These are phyloP conservation scores for Dicaeum eximium DNA, from an alignment of 2,113 vertebrate species.

Conservation along the genomic window DNA sequence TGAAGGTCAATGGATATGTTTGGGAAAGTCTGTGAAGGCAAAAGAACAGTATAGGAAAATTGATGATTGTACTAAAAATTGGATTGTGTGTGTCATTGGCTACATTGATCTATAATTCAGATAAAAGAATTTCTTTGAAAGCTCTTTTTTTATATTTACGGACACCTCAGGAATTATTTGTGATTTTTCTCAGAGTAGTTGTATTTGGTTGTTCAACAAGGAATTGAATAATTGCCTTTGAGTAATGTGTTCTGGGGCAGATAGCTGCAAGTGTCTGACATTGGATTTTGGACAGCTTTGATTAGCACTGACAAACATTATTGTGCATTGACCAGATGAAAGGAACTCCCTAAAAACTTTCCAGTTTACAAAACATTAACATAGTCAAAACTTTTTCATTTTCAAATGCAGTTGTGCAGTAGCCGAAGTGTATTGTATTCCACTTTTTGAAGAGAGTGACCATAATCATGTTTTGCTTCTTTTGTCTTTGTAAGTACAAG, in stretches of 20 bases:
- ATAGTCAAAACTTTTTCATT: not conserved
- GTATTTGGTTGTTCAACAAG: not conserved
- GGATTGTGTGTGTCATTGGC: not conserved
- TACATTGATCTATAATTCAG: not conserved
- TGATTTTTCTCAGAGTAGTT: not conserved
- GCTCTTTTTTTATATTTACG: not conserved
- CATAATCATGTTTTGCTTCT: not conserved
- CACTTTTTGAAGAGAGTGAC: not conserved
- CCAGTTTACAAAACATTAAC: not conserved
- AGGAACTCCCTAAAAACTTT: not conserved
- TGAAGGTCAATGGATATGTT: not conserved
- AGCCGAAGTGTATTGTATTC: not conserved
- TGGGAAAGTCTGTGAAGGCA: not conserved
- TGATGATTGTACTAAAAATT: not conserved
- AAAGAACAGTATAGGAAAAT: slow-evolving; percentile 11
- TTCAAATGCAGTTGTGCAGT: not conserved
- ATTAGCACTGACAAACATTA: not conserved
- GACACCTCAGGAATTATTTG: not conserved
- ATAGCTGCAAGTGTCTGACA: not conserved
- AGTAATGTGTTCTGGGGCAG: not conserved
- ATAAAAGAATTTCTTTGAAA: not conserved
- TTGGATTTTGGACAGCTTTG: not conserved
- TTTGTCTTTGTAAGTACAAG: not conserved
- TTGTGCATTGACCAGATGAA: not conserved
- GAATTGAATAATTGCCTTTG: not conserved